Base-by-base conservation (phyloP, 1,140 invertebrate genomes). In the Dinoponera quadriceps region DNA sequence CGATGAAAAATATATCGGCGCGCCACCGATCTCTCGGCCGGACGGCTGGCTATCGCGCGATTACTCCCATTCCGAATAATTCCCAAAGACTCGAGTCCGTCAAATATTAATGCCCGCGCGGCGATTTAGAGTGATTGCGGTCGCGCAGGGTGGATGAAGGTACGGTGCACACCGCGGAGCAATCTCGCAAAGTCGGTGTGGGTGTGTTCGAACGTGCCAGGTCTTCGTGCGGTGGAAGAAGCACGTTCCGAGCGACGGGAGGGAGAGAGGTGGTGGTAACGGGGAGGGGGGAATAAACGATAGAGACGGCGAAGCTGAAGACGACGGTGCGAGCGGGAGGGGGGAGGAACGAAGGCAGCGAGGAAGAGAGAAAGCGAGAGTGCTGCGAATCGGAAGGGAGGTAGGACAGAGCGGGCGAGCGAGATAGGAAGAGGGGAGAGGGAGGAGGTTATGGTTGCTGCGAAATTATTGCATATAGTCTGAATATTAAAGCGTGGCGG, bases 381-480 rank as follows among this genome's bases (percentile, higher is more conserved):
- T 80, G 80, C 38, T 60, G 51, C 57, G n/a, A 83, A 51, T 63
- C 55, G 55, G 33, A 27, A 51, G 48, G 25, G 25, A 71, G 75
- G 25, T 51, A 63, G 75, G 54, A 55, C 54, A 55, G 54, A 20
- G 54, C 9, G 38, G 22, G 48, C 25, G 44, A 9, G 22, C n/a
- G 4, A 22, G 60, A 38, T 29, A 25, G 48, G 25, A 38, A 16
- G 33, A 68, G 25, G 44, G 77, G 75, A 73, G 51, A 57, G 62
- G 68, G 49, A 84, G 72, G 33, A 90, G 85, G 91, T 92, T 93
- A 92, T 91, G 92, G 88, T 91, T 90, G 90, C 90, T 89, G 90
- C 90, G 91, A 93, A 94, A 94, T 94, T 94, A 94, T 94, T 93
- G 93, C 94, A 93, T 94, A 94, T 94, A 94, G 92, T 93, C 91